A percentile compares a stretch with the other conserved stretches of the same genome.
Conservation (phyloP, 1,140 invertebrate species). For the Nilaparvata lugens region DNA sequence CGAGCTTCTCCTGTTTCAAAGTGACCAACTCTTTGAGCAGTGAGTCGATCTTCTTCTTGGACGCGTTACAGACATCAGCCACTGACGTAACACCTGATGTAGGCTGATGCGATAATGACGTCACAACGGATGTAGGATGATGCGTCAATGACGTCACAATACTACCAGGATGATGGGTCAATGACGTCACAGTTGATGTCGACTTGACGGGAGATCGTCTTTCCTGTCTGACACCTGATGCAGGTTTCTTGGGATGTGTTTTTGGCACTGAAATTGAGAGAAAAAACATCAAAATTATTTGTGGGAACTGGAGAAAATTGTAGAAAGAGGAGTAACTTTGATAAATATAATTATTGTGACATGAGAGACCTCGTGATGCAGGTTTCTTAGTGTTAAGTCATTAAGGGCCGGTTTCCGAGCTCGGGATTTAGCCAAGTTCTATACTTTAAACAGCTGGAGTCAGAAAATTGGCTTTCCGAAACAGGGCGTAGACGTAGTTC, state of each 20-base stretch:
- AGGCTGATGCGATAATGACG: neutral
- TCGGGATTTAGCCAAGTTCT: too few relatives aligned
- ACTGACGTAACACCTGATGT: neutral
- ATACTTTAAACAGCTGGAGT: too few relatives aligned
- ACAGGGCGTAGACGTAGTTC: too few relatives aligned
- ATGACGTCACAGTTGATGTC: neutral
- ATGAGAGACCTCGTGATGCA: too few relatives aligned
- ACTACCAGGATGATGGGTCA: too few relatives aligned
- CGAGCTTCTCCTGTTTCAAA: neutral
- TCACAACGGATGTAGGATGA: neutral
- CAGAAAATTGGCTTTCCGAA: too few relatives aligned
- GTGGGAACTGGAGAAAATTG: too few relatives aligned
- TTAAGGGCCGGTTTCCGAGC: too few relatives aligned
- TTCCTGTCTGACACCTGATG: neutral
- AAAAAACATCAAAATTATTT: too few relatives aligned
- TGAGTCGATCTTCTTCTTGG: neutral
- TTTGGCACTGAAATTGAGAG: neutral
- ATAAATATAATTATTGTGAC: too few relatives aligned
- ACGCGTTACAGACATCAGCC: neutral
- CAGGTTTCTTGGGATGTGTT: neutral
- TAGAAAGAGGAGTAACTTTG: too few relatives aligned
- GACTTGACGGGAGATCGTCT: neutral
- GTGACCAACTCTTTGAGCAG: neutral
- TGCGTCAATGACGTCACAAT: neutral
- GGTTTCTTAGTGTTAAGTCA: too few relatives aligned